Conservation (phyloP, 1,140 invertebrate genomes). For the Brachionus rotundiformis region DNA sequence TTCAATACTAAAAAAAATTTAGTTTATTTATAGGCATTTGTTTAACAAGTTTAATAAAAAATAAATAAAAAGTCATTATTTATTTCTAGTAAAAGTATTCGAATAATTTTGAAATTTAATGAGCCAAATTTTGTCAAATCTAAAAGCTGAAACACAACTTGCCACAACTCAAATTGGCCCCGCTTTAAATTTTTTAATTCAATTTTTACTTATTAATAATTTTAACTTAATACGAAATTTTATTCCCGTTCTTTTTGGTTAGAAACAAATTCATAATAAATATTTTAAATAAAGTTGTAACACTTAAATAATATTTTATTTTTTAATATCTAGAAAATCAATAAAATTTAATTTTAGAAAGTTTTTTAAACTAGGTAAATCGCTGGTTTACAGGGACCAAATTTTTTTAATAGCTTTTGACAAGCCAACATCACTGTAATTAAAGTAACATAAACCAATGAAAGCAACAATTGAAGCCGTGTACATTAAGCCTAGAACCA, state of each 20-base stretch:
- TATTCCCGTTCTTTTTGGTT: not conserved
- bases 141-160: no score
- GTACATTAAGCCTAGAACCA: not conserved
- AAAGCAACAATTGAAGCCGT: slow-evolving; percentile 21
- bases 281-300: no score
- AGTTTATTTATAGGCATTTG: no score
- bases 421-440: slow-evolving; percentile 40
- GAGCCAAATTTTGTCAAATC: no score
- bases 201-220: no score
- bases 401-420: slow-evolving; percentile 51
- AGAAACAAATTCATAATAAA: no score
- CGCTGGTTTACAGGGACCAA: slow-evolving; percentile 7
- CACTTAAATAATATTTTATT: not conserved
- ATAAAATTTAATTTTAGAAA: slow-evolving; percentile 15
- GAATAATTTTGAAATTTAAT: no score
- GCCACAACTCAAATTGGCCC: no score
- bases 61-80: no score
- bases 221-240: not conserved
- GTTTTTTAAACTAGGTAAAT: slow-evolving; percentile 6
- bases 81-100: no score
- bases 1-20: no score
- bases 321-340: slow-evolving; percentile 12
- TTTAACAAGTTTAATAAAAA: no score
- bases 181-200: not conserved
- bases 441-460: slow-evolving; percentile 46